Evolutionary conservation across 2,888 invertebrate genomes (phyloP).

Genomic region (Plagodis pulveraria): DNA sequence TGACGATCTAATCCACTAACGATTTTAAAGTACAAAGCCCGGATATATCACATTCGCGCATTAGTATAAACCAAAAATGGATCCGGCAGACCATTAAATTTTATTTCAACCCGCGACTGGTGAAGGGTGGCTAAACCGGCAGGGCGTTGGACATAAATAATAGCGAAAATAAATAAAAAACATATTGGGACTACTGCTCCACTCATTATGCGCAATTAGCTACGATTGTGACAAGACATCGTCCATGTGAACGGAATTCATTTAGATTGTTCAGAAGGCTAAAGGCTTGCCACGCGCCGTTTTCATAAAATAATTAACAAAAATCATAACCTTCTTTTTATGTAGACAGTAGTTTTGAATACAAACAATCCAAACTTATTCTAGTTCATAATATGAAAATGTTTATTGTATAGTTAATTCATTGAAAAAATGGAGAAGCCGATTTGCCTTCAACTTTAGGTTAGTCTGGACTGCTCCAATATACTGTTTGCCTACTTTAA

Average conservation of each 20-base stretch:
- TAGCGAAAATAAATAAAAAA: conserved; percentile 63
- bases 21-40: conserved; percentile 54
- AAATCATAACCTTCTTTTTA: too few species aligned
- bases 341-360: too few species aligned
- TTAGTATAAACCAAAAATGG: conserved; percentile 57
- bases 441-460: too few species aligned
- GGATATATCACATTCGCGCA: conserved; percentile 72
- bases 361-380: too few species aligned
- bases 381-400: too few species aligned
- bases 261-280: conserved; percentile 49
- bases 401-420: too few species aligned
- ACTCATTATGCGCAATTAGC: conserved; percentile 85
- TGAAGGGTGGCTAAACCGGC: conserved; percentile 67
- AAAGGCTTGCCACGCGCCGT: conserved; percentile 49
- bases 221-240: conserved; percentile 78
- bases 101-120: conserved; percentile 72
- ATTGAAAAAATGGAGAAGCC: too few species aligned
- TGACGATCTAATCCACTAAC: conserved; percentile 44
- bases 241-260: conserved; percentile 79
- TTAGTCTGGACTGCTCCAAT: too few species aligned
- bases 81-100: conserved; percentile 78
- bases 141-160: conserved; percentile 80
- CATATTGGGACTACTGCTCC: conserved; percentile 78
- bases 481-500: too few species aligned
- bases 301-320: conserved; percentile 16